phyloP scores from a whole-genome alignment of 30 jellyfish, hydroid and myxozoan species.

The Aurelia coerulea region DNA sequence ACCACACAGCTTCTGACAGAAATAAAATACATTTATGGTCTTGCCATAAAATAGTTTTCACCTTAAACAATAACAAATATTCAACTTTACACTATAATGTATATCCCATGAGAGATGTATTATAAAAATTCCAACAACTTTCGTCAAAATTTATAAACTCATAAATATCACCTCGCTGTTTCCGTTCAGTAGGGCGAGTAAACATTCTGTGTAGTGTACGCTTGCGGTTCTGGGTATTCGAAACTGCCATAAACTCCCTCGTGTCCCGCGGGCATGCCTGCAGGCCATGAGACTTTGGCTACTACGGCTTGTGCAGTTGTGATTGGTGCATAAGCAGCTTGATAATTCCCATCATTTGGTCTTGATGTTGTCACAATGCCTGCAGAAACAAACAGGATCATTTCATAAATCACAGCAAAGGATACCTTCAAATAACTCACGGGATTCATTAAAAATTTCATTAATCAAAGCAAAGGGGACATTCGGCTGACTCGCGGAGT shows the following conservation, averaged over 20 bases:
- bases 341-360: conserved; percentile 71
- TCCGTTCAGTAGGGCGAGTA: conserved; percentile 59
- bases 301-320: conserved; percentile 91
- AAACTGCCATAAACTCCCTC: conserved; percentile 83
- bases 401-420: no score
- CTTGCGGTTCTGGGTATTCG: conserved; percentile 92
- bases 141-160: conserved; percentile 37
- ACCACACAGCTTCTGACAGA: background rate
- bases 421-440: no score
- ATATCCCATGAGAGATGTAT: conserved; percentile 38
- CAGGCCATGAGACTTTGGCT: conserved; percentile 98
- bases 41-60: conserved; percentile 26
- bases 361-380: conserved; percentile 60
- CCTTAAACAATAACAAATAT: conserved; percentile 29
- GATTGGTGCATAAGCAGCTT: conserved; percentile 94
- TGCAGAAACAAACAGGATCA: background rate
- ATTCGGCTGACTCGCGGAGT: no score
- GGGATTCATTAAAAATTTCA: no score
- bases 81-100: conserved; percentile 51
- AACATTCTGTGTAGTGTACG: conserved; percentile 75
- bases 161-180: conserved; percentile 37
- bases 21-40: conserved; percentile 23
- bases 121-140: conserved; percentile 12
- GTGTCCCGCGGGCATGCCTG: conserved; percentile 89
- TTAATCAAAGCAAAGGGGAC: no score